These are phyloP conservation scores for Drosophila lutescens DNA, from an alignment of 2,888 invertebrate genomes.

Conservation along the genomic window DNA sequence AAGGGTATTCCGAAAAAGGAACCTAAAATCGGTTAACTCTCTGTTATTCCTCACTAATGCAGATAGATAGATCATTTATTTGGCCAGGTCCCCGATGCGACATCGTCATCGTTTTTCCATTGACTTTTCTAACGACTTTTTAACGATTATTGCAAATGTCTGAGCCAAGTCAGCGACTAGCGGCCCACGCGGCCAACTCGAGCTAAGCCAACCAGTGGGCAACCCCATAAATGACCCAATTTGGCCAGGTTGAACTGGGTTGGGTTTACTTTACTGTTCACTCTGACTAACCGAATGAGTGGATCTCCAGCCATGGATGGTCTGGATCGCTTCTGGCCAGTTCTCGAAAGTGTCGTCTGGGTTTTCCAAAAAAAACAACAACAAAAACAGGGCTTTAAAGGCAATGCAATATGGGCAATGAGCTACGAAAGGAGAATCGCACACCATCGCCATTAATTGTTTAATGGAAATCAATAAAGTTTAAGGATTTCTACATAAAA, in stretches of 20 bases:
- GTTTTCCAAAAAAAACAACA: no score
- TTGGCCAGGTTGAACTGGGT: constrained; percentile 65
- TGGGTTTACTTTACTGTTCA: constrained; percentile 8
- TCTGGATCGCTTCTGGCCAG: constrained; percentile 42
- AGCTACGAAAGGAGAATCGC: constrained; percentile 2
- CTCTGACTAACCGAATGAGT: constrained; percentile 19
- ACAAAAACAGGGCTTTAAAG: constrained; percentile 54
- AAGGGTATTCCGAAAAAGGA: constrained; percentile 15
- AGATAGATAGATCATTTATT: constrained; percentile 35
- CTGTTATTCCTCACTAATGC: constrained; percentile 14
- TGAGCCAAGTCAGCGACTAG: constrained; percentile 52
- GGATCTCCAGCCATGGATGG: constrained; percentile 21
- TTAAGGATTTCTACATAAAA: background rate
- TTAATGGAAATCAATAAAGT: background rate
- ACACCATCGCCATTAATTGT: background rate
- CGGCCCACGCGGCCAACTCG: constrained; percentile 56
- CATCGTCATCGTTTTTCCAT: constrained; percentile 66
- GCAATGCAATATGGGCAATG: constrained; percentile 51
- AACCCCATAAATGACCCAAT: constrained; percentile 78
- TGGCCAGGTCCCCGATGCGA: constrained; percentile 56
- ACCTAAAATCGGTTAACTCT: background rate
- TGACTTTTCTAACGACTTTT: constrained; percentile 70
- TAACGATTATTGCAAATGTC: constrained; percentile 75
- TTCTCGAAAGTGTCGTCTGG: constrained; percentile 46
- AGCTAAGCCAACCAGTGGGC: constrained; percentile 29